Percentiles rank a stretch among this genome's conserved stretches.
Evolutionary conservation across 2,888 invertebrate genomes (phyloP).

Genomic region (Drosophila demipolita): DNA sequence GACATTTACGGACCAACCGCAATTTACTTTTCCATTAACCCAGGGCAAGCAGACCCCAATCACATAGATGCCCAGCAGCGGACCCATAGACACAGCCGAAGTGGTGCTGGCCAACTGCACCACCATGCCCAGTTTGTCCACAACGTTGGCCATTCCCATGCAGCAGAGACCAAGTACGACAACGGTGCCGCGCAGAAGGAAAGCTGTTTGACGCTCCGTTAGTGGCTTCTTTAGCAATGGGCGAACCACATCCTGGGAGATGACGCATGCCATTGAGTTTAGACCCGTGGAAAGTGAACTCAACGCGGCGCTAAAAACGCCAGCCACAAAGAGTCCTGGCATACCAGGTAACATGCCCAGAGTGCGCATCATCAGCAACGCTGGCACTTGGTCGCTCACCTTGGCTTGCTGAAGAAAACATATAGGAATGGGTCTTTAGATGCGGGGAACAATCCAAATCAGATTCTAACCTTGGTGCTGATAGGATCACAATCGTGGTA

Average conservation of each 20-base stretch:
- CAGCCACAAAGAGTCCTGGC: conserved; percentile 94
- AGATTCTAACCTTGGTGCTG: conserved; percentile 88
- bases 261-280: conserved; percentile 92
- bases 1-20: neutral
- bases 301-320: conserved; percentile 95
- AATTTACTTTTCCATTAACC: conserved; percentile 87
- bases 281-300: conserved; percentile 93
- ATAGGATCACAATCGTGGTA: conserved; percentile 92
- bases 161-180: conserved; percentile 88
- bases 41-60: conserved; percentile 89
- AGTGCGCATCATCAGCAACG: conserved; percentile 94
- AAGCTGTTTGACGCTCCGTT: conserved; percentile 86
- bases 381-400: conserved; percentile 92
- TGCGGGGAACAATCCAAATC: neutral
- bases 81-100: conserved; percentile 89
- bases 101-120: conserved; percentile 88
- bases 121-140: conserved; percentile 90
- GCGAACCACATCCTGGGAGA: conserved; percentile 91
- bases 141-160: conserved; percentile 88
- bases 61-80: conserved; percentile 89
- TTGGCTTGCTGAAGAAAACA: conserved; percentile 87
- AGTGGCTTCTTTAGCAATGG: conserved; percentile 87
- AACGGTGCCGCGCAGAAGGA: conserved; percentile 89
- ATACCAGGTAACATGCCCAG: conserved; percentile 91
- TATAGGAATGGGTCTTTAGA: neutral